phyloP scores from a whole-genome alignment of 2,113 vertebrate genomes.

The Nibea albiflora region DNA sequence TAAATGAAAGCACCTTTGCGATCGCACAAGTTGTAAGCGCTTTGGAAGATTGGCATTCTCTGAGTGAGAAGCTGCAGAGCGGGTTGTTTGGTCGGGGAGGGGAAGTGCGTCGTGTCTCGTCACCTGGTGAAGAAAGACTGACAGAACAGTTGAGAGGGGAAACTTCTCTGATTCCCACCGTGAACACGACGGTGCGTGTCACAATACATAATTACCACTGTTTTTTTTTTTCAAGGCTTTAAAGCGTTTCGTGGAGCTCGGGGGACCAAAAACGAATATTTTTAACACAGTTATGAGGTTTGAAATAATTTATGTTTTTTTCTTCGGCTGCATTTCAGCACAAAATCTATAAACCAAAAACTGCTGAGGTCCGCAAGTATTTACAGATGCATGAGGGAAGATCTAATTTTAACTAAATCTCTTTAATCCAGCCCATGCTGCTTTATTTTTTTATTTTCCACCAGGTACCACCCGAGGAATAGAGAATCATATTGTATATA shows the following conservation, averaged over 20 bases:
- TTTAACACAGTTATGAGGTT: slow-evolving; percentile 1
- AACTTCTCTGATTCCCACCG: slow-evolving; percentile 1
- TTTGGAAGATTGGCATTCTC: slow-evolving; percentile 30
- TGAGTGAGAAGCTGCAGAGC: slow-evolving; percentile 8
- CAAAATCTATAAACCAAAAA: not conserved
- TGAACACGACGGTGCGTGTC: not conserved
- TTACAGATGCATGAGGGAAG: slow-evolving; percentile 16
- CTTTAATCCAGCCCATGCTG: slow-evolving; percentile 7
- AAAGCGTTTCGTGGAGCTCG: not conserved
- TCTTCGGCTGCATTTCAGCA: slow-evolving; percentile 5
- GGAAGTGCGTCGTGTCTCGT: slow-evolving; percentile 10
- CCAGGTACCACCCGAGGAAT: not conserved
- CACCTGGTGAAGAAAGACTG: slow-evolving; percentile 11
- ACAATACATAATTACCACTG: not conserved
- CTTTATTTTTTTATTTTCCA: slow-evolving; percentile 2
- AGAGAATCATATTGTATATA: not conserved
- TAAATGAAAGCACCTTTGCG: slow-evolving; percentile 7
- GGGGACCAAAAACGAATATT: not conserved
- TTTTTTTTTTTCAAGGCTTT: not conserved
- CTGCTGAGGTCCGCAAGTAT: slow-evolving; percentile 4
- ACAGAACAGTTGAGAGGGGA: slow-evolving; percentile 17
- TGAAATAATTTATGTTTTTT: slow-evolving; percentile 10
- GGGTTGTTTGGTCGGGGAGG: slow-evolving; percentile 7
- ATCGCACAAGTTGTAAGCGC: not conserved
- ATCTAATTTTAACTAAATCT: slow-evolving; percentile 28